A percentile compares a stretch with the other conserved stretches of the same genome.
phyloP scores from a whole-genome alignment of 2,113 vertebrate genomes.

The Pogonocichla stellata region DNA sequence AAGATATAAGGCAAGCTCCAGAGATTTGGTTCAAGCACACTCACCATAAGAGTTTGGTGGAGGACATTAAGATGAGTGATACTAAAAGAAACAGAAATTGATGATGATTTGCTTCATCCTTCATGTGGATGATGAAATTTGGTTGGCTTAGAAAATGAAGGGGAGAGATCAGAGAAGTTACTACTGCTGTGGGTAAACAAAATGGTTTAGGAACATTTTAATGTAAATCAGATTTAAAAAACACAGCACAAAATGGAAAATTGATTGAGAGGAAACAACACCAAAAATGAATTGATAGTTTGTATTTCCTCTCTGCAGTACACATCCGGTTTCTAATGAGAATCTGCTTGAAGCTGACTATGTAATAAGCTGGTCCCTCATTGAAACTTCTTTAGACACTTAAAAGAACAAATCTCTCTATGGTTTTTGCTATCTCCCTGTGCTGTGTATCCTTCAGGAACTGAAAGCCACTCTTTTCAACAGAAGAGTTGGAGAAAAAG shows the following conservation, averaged over 20 bases:
- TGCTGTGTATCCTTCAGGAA: background rate
- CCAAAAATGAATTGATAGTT: background rate
- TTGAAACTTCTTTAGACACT: background rate
- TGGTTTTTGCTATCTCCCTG: background rate
- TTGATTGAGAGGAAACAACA: background rate
- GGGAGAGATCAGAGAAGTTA: background rate
- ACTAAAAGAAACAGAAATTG: background rate
- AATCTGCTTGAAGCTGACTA: background rate
- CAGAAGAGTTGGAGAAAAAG: background rate
- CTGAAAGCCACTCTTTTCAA: background rate
- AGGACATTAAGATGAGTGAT: background rate
- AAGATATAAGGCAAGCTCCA: accelerated
- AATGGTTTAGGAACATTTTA: background rate
- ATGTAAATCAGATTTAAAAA: background rate
- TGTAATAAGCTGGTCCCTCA: background rate
- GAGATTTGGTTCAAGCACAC: background rate
- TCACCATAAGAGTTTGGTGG: background rate
- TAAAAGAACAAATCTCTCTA: background rate
- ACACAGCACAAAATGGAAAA: background rate
- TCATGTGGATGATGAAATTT: background rate
- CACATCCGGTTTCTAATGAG: background rate
- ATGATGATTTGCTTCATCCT: background rate
- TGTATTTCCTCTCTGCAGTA: background rate
- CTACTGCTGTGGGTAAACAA: background rate
- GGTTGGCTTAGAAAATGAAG: background rate